These are phyloP conservation scores for Rhinoraja longicauda DNA, from an alignment of 2,797 vertebrate genomes.

Conservation along the genomic window DNA sequence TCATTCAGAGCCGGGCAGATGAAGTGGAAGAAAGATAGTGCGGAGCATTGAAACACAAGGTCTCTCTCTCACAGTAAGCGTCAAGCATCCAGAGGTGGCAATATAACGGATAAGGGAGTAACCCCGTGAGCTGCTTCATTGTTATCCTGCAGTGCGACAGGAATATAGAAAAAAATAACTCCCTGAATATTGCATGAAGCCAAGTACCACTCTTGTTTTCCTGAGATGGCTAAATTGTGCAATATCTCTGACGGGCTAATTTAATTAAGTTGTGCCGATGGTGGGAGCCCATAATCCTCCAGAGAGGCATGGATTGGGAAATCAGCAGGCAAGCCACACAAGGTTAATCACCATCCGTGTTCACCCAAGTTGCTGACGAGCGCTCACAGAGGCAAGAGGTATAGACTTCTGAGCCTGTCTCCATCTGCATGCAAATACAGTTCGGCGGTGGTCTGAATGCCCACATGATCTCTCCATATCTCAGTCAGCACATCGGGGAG, in stretches of 20 bases:
- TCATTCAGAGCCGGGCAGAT: neutral
- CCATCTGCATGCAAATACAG: neutral
- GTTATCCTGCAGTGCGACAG: neutral
- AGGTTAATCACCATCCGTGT: neutral
- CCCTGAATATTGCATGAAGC: conserved; percentile 18
- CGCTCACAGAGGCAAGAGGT: neutral
- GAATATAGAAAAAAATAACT: neutral
- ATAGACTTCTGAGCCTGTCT: neutral
- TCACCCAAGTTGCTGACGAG: neutral
- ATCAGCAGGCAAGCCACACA: neutral
- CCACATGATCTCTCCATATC: neutral
- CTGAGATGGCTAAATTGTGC: neutral
- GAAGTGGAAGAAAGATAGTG: too few species aligned
- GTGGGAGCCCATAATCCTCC: neutral
- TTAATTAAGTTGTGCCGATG: neutral
- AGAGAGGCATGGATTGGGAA: neutral
- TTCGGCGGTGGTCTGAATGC: too few species aligned
- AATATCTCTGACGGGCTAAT: neutral
- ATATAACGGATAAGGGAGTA: neutral
- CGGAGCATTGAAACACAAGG: neutral
- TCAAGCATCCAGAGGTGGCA: neutral
- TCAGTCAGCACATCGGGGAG: neutral
- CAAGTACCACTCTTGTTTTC: neutral
- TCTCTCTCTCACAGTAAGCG: neutral
- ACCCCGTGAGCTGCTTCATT: neutral